Evolutionary conservation across 2,113 vertebrate species (phyloP).

Genomic region (Pogona vitticeps): DNA sequence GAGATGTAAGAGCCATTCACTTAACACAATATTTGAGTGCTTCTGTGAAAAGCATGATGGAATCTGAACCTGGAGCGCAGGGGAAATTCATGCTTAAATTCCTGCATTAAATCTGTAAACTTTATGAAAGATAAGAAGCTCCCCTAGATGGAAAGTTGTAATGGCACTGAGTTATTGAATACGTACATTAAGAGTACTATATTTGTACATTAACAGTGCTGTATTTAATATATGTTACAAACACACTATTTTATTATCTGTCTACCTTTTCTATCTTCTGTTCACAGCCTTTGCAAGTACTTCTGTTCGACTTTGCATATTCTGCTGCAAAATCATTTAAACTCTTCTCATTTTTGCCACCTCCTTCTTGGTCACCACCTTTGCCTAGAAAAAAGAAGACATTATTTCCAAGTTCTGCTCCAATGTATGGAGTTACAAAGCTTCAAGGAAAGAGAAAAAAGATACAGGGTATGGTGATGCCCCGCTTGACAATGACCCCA

Average conservation of each 20-base stretch:
- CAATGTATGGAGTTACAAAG: not conserved
- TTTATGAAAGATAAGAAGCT: not conserved
- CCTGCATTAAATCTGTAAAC: not conserved
- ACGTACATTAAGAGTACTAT: not conserved
- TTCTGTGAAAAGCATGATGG: not conserved
- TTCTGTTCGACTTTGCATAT: conserved; percentile 97
- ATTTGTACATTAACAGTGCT: not conserved
- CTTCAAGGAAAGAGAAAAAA: not conserved
- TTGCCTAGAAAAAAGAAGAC: conserved; percentile 68
- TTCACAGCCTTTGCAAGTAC: conserved; percentile 94
- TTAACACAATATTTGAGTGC: not conserved
- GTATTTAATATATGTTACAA: not conserved
- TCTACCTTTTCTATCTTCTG: conserved; percentile 96
- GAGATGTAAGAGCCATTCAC: not conserved
- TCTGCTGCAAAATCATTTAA: conserved; percentile 92
- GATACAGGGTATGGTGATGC: not conserved
- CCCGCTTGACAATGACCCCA: too few relatives aligned
- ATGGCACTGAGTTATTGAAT: not conserved
- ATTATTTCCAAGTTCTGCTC: not conserved
- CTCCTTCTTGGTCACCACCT: conserved; percentile 80
- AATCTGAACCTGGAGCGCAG: not conserved
- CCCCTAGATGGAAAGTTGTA: not conserved
- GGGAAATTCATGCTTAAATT: not conserved
- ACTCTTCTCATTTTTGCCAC: conserved; percentile 84
- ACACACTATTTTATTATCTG: not conserved